phyloP scores from a whole-genome alignment of 35 echinoderm and acorn worm species.

The Ophiothrix spiculata region DNA sequence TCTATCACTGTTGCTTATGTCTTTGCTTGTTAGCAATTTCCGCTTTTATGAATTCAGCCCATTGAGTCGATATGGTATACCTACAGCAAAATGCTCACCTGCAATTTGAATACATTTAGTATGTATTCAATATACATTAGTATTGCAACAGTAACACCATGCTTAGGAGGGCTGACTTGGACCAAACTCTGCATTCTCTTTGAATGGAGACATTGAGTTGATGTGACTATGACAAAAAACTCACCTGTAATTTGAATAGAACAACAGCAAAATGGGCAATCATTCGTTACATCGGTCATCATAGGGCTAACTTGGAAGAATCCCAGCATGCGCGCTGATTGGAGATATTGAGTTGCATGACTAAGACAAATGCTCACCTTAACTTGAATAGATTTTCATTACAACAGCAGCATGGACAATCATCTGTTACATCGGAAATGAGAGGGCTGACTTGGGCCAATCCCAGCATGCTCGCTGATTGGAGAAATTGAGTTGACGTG shows the following conservation, averaged over 20 bases:
- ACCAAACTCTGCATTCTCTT: background rate
- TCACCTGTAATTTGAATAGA: background rate
- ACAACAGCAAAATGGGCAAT: background rate
- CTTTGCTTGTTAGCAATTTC: too few species aligned
- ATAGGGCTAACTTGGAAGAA: background rate
- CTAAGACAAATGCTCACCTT: too few species aligned
- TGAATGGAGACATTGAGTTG: background rate
- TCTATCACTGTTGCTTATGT: too few species aligned
- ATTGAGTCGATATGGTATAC: background rate
- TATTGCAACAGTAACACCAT: background rate
- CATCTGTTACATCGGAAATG: background rate
- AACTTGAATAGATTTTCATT: background rate
- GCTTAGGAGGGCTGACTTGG: background rate
- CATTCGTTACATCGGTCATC: background rate
- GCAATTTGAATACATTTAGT: background rate
- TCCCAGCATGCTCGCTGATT: background rate
- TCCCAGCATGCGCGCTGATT: background rate
- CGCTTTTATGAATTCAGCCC: too few species aligned
- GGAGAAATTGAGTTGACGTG: background rate
- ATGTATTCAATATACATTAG: background rate
- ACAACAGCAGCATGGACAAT: background rate
- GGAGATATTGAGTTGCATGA: background rate
- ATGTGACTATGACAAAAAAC: too few species aligned
- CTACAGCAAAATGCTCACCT: too few species aligned
- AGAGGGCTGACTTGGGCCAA: background rate